Base-by-base conservation (phyloP, 2,113 vertebrate species). In the Anarhynchus alexandrinus region DNA sequence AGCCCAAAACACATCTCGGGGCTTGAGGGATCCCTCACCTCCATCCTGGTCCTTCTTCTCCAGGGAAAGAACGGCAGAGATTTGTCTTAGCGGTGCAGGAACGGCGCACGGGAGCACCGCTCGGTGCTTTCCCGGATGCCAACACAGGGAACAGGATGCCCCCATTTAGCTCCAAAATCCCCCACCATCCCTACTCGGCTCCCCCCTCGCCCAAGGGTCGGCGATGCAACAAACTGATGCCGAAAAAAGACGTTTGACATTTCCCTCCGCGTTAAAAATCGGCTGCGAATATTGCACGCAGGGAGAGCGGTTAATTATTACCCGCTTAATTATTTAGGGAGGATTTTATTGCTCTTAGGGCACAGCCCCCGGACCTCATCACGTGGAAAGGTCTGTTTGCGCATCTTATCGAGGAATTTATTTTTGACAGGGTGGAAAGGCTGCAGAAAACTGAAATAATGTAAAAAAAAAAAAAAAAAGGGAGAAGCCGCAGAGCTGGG, bases 261-360 rank as follows among this genome's bases (percentile, higher is more conserved):
- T 55, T 38, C 54, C 62, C 32, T 51, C n/a, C 23, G 23, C 2
- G 0, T 70, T 81, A 49, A 74, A 73, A 86, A 45, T 1, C 4
- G 4, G 54, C 70, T 65, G 40, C 34, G 62, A 89, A 52, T 47
- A 34, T 2, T 1, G 6, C 52, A 62, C 1, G 1, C 40, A 87
- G 73, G 67, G 67, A 80, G 11, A 1, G 0, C 0, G 3, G 43
- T 82, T 88, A 69, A 95, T 94, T 87, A 81, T 58, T 29, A 55
- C 10, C 43, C 38, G 13, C 22, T 79, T 58, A 93, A 80, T 94
- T 93, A 90, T 74, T 93, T 79, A 85, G 66, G 38, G 84, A 79
- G 65, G 66, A 45, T 40, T 88, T 82, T 38, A 92, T 42, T 72
- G 38, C 7, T 88, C 70, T 15, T 27, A 73, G 40, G 51, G 51